Percentiles rank a stretch among this genome's conserved stretches.
These are phyloP conservation scores for Diachasmimorpha longicaudata DNA, from an alignment of 1,140 invertebrate species.

Conservation along the genomic window DNA sequence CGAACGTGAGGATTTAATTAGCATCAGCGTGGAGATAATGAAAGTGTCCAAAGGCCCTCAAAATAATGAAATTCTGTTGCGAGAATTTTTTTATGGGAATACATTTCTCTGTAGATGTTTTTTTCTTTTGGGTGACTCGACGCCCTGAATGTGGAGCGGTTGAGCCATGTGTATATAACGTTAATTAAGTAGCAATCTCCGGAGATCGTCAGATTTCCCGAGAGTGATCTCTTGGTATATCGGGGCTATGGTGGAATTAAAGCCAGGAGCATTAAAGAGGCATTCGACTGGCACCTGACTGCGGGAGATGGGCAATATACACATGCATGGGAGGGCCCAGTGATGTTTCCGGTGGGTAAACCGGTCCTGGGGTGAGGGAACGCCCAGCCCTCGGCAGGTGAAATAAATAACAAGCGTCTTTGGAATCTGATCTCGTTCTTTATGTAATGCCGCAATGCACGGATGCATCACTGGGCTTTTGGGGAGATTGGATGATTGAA, in stretches of 20 bases:
- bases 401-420: constrained; percentile 21
- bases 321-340: background rate
- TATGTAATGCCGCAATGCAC: background rate
- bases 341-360: constrained; percentile 21
- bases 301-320: background rate
- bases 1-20: too few species aligned
- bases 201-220: background rate
- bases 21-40: too few species aligned
- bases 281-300: background rate
- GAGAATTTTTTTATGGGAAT: background rate
- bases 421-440: constrained; percentile 15
- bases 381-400: background rate
- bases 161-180: background rate
- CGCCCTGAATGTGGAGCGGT: background rate
- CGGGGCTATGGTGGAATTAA: background rate
- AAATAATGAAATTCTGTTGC: background rate
- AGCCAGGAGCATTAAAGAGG: background rate
- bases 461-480: background rate
- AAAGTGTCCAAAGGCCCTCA: too few species aligned
- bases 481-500: background rate
- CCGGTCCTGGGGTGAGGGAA: background rate
- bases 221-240: background rate
- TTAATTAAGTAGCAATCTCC: constrained; percentile 22
- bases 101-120: constrained; percentile 1
- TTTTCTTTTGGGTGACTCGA: constrained; percentile 18